Percentiles rank a stretch among this genome's conserved stretches.
Evolutionary conservation across 1,140 invertebrate genomes (phyloP).

Genomic region (Lordiphosa mommai): DNA sequence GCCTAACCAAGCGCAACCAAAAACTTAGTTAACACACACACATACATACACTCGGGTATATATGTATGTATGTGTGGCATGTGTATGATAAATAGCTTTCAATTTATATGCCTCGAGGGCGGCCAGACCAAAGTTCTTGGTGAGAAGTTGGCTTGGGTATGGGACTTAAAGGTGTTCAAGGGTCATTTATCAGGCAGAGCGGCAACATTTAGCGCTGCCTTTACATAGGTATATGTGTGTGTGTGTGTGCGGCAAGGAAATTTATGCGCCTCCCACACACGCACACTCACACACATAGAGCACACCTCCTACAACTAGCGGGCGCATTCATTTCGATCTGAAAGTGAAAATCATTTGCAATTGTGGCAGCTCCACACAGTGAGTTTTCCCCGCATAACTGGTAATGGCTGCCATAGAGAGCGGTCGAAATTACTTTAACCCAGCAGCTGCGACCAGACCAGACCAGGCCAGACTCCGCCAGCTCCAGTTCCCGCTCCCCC

Average conservation of each 20-base stretch:
- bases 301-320: constrained; percentile 20
- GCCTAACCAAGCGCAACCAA: constrained; percentile 64
- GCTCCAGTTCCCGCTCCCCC: not conserved
- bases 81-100: constrained; percentile 77
- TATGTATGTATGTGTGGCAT: constrained; percentile 45
- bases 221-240: constrained; percentile 38
- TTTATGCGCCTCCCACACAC: constrained; percentile 22
- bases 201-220: constrained; percentile 67
- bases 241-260: no score
- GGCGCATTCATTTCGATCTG: constrained; percentile 69
- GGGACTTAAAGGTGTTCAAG: constrained; percentile 73
- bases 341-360: constrained; percentile 78
- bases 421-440: constrained; percentile 72
- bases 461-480: not conserved
- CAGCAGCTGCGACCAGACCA: constrained; percentile 18
- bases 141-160: not conserved
- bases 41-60: constrained; percentile 10
- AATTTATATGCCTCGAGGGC: constrained; percentile 73
- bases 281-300: constrained; percentile 32
- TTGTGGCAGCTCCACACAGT: constrained; percentile 52
- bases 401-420: constrained; percentile 59
- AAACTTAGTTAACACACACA: constrained; percentile 66
- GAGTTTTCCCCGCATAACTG: constrained; percentile 30
- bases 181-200: constrained; percentile 76
- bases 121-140: constrained; percentile 47